Base-by-base conservation (phyloP, 1,140 invertebrate genomes). In the Formica exsecta region DNA sequence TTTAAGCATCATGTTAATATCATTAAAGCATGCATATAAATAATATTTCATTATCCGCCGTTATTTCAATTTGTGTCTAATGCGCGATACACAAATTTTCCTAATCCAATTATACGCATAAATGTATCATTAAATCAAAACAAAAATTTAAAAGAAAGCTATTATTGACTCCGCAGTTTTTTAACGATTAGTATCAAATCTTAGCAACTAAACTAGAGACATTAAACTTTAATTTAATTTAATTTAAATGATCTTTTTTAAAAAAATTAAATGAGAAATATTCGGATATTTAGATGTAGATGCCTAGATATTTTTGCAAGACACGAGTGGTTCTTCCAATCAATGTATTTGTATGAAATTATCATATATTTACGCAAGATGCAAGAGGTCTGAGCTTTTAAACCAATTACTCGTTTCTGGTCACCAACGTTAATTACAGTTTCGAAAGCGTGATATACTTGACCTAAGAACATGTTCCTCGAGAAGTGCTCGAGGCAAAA, bases 381-480 rank as follows among this genome's bases (percentile, higher is more conserved):
- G 2, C 29, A 32, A 32, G 41, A 1, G 8, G 2, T 61, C 19
- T 38, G 38, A 61, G 38, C 68, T 83, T 74, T 83, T 62, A 83
- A 83, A 38, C n/a, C 51, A 83, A 83, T 73, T 83, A 74, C 29
- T 32, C 32, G 32, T 16, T 48, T 25, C 51, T 25, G 38, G 19
- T 1, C 66, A 32, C 32, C 1, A 73, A 61, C 68, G 36, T 81
- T 59, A 74, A 57, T 13, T 74, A 68, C 68, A 83, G 19, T 83
- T 73, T 61, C 54, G 54, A 74, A 74, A 62, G 54, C n/a, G 51
- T 61, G 68, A 74, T 68, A 61, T 62, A 74, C 57, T 83, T 74
- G 54, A 51, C 5, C 44, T 7, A 44, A 29, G 66, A 83, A 81
- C 66, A 36, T 25, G 51, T 73, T 73, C 3, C 36, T 57, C 32